Percentiles rank a stretch among this genome's conserved stretches.
phyloP scores from a whole-genome alignment of 1,140 invertebrate species.

The Pseudachorutes palmiensis region DNA sequence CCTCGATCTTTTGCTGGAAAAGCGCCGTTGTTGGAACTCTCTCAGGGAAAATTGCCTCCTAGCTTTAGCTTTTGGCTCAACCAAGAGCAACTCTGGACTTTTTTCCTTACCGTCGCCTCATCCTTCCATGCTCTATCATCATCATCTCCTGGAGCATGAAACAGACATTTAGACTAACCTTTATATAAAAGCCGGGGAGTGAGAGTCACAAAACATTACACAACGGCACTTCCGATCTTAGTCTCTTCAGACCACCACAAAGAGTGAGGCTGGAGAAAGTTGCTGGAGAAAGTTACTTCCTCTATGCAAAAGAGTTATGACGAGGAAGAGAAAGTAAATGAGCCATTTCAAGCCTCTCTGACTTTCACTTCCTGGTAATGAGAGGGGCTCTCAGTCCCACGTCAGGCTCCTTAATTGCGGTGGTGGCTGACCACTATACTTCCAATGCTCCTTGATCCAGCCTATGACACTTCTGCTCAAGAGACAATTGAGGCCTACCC shows the following conservation, averaged over 20 bases:
- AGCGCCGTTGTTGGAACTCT: too few relatives aligned
- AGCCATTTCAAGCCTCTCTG: too few relatives aligned
- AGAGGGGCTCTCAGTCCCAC: too few relatives aligned
- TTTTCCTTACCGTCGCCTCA: not conserved
- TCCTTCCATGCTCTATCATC: not conserved
- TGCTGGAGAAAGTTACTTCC: not conserved
- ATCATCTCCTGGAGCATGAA: not conserved
- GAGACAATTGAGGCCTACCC: too few relatives aligned
- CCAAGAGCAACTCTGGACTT: not conserved
- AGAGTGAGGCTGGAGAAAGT: not conserved
- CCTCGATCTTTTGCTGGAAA: not conserved
- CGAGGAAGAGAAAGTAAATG: not conserved
- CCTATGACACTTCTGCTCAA: too few relatives aligned
- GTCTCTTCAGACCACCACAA: not conserved
- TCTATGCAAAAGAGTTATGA: not conserved
- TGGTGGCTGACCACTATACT: too few relatives aligned
- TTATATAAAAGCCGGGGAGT: too few relatives aligned
- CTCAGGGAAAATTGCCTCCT: too few relatives aligned
- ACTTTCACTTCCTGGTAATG: too few relatives aligned
- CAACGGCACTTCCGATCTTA: not conserved
- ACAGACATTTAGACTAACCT: not conserved
- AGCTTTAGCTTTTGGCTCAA: not conserved
- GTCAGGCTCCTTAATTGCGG: too few relatives aligned
- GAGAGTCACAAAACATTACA: too few relatives aligned
- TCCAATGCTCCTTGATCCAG: too few relatives aligned